Evolutionary conservation across 2,888 invertebrate species (phyloP), one percentile per base, ranked within the genome.

Genomic region (Petrolisthes manimaculis): DNA sequence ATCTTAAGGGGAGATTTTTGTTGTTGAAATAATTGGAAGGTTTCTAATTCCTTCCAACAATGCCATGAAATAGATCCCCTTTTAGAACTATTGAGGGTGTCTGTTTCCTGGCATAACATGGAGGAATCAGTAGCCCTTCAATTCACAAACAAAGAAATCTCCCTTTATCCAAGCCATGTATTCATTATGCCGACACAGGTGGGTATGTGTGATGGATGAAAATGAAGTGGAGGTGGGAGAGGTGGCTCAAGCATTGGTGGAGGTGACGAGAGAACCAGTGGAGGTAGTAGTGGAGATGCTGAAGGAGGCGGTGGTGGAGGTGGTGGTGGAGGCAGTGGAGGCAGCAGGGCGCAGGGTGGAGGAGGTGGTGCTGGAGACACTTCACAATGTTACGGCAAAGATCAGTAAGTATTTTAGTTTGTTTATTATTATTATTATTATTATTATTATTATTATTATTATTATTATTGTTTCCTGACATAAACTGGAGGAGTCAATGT

Each of bases 161-260:
- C 37, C 37, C 37, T 2, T 37, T 37, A 37, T 37, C 37, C 37
- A 37, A 37, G 37, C 37, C 37, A 37, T 37, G 37, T 2, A 67
- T 18, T 67, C 12, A 67, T 67, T 14, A 14, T 12, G 67, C 67
- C 67, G 67, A 18, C 18, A 67, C 82, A 82, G 82, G 51, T 82
- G 82, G 82, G 53, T 51, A 37, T 69, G 69, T 51, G n/a, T 85
- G 69, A 18, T 79, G 79, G 69, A 51, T n/a, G 53, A n/a, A 8
- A n/a, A 14, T 14, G 79, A 79, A 24, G 71, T 18, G 6, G 67
- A 67, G 78, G 5, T 78, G 61, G 12, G 55, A 21, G 37, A 21
- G 18, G 21, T 37, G 18, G 24, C 77, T 24, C 37, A 54, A 78
- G n/a, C 71, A 2, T 71, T 67, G 61, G n/a, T 53, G 21, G 55